Base-by-base conservation (phyloP, 2,888 invertebrate genomes). In the Eristalis tenax region DNA sequence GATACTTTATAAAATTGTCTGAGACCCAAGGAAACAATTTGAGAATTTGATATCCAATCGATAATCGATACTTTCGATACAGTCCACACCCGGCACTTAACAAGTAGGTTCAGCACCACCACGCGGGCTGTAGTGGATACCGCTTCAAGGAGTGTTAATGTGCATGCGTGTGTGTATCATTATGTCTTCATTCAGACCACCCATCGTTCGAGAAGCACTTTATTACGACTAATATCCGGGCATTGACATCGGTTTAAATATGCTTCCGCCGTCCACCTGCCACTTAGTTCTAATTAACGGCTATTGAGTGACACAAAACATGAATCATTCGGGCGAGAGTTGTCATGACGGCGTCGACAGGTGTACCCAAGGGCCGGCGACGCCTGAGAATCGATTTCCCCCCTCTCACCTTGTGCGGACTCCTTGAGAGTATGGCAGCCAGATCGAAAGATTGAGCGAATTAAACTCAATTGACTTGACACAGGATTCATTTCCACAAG, bases 161-260 rank as follows among this genome's bases (percentile, higher is more conserved):
- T 8, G 3, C n/a, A 0, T 8, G 2, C 18, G 1, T 8, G 2
- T 18, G 8, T 50, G 18, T 8, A 6, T 8, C 6, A 50, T 50
- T 50, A 50, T 8, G 13, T 38, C 13, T 38, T 38, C 38, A 11
- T 38, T 38, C 50, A 18, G 18, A 50, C 50, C 18, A 18, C 50
- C 50, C 50, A 50, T 50, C 50, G 18, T 18, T 50, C 50, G 50
- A 18, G 50, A 18, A 50, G 6, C 50, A 50, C 50, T 43, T 43
- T n/a, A 43, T 43, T 43, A n/a, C n/a, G 59, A 0, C 59, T 23
- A 38, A 79, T 83, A 59, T 74, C 70, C 74, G 84, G 80, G 23
- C 80, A 80, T 80, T 84, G 84, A 75, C 75, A 80, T 80, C 80
- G 75, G 76, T 84, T 84, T 66, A 28, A 59, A 43, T 28, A 63